Conservation (phyloP, 2,888 invertebrate species). For the Dicyrtoma fusca region DNA sequence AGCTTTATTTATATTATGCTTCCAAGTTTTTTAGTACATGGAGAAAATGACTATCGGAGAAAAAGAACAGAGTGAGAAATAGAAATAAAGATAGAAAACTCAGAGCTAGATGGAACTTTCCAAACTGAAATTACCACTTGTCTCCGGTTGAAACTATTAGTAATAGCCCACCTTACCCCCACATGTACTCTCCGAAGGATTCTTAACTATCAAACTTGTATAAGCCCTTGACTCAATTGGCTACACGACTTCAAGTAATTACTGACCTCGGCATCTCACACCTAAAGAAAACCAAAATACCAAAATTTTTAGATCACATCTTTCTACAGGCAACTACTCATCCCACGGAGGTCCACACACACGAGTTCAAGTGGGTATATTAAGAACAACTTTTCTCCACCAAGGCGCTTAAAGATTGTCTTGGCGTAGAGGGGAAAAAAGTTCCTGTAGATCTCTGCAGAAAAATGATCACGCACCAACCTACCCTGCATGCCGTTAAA, state of each 20-base stretch:
- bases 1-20: constrained; percentile 1
- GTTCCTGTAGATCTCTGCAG: background rate
- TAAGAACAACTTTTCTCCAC: constrained; percentile 2
- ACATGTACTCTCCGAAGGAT: background rate
- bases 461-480: background rate
- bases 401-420: background rate
- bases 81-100: too few species aligned
- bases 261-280: background rate
- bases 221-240: constrained; percentile 7
- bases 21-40: background rate
- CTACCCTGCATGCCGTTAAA: too few species aligned
- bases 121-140: constrained; percentile 17
- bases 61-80: constrained; percentile 1
- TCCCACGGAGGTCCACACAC: too few species aligned
- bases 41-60: constrained; percentile 4
- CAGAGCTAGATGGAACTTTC: background rate
- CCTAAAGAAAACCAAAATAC: too few species aligned
- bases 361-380: background rate
- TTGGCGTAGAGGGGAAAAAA: background rate
- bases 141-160: constrained; percentile 1
- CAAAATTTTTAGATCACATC: too few species aligned
- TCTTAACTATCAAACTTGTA: constrained; percentile 1
- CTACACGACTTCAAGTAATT: background rate
- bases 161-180: background rate
- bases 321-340: too few species aligned